Evolutionary conservation across 1,140 invertebrate species (phyloP), one percentile per base, ranked within the genome.

Genomic region (Reticulitermes speratus): DNA sequence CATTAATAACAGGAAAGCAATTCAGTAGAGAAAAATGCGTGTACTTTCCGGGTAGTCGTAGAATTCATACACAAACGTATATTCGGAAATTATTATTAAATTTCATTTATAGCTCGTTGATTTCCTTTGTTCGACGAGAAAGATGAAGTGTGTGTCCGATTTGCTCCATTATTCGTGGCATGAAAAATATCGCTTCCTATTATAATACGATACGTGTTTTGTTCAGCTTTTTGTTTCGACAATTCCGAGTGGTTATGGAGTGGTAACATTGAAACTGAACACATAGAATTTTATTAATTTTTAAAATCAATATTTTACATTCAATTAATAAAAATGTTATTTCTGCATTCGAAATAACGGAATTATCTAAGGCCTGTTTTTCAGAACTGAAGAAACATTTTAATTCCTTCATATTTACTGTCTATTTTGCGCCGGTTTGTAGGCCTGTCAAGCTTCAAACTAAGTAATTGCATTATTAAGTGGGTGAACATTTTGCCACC

Each of bases 1-100:
- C 85, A 85, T 85, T 85, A 85, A 85, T 75, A 85, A 85, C 85
- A 48, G 65, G 85, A 85, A 85, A 85, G 85, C 85, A 85, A 85
- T 85, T 85, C 85, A 85, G 25, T 75, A 48, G 25, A 59, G 55
- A 85, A 85, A 85, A 85, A 85, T 85, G 75, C 32, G 65, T 65
- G 19, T 65, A 44, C 52, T 45, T 52, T 45, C 48, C 44, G 9
- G 83, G 0, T 30, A 84, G 48, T 45, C 83, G 83, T 52, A 45
- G 38, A 44, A 44, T 44, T 44, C 83, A 48, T 84, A 45, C 48
- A 84, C 44, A 48, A 83, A 48, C 82, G 83, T 59, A 52, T 52
- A 52, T 30, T 55, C 83, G 83, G 83, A 84, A 84, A 75, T 75
- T 75, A 75, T 84, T 84, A 84, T 84, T 84, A 84, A 84, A 84